These are phyloP conservation scores for Sminthurides bifidus DNA, from an alignment of 1,140 invertebrate genomes.

Conservation along the genomic window DNA sequence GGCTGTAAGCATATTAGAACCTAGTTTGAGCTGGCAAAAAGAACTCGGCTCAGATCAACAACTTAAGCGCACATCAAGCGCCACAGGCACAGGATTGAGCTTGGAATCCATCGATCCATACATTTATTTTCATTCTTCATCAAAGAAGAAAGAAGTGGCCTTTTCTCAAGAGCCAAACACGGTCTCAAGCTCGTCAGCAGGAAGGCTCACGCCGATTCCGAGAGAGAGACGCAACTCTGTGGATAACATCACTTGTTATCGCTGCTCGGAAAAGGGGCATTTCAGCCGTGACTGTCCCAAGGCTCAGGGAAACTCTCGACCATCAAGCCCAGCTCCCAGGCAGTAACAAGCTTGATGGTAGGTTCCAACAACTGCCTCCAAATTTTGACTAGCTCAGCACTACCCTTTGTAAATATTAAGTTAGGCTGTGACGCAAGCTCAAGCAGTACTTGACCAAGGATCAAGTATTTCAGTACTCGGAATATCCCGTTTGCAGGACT, in stretches of 20 bases:
- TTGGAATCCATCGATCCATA: constrained; percentile 12
- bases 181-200: neutral
- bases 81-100: neutral
- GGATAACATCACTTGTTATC: neutral
- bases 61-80: neutral
- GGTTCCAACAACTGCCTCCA: too few species aligned
- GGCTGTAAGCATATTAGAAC: constrained; percentile 2
- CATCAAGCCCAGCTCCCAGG: too few species aligned
- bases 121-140: neutral
- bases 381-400: too few species aligned
- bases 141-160: neutral
- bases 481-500: too few species aligned
- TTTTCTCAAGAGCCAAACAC: neutral
- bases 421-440: too few species aligned
- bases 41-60: neutral
- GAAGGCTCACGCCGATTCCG: neutral
- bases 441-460: too few species aligned
- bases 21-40: constrained; percentile 9
- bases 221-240: neutral
- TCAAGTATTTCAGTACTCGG: too few species aligned
- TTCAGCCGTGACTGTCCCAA: too few species aligned
- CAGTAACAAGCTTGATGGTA: too few species aligned
- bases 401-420: too few species aligned
- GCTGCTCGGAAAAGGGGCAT: too few species aligned
- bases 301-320: neutral